Evolutionary conservation across 2,888 invertebrate species (phyloP).

Genomic region (Phalera bucephala): DNA sequence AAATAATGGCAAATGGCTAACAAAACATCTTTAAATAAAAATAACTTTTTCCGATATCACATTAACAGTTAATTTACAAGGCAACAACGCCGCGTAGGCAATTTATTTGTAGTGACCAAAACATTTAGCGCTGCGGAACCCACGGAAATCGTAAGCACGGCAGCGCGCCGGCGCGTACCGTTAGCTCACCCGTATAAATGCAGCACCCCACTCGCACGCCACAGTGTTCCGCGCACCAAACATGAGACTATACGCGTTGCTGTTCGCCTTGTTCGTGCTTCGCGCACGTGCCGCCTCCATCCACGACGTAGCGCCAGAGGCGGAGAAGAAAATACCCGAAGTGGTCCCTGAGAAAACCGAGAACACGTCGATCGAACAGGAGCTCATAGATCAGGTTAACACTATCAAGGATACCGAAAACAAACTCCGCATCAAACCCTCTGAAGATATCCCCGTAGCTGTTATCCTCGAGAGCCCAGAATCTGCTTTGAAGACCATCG

Average conservation of each 20-base stretch:
- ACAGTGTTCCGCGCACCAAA: slow-evolving; percentile 50
- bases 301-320: slow-evolving; percentile 25
- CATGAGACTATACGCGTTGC: slow-evolving; percentile 69
- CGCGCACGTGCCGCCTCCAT: slow-evolving; percentile 59
- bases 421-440: slow-evolving; percentile 41
- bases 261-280: slow-evolving; percentile 53
- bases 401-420: slow-evolving; percentile 51
- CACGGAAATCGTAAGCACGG: slow-evolving; percentile 55
- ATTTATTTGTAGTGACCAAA: slow-evolving; percentile 64
- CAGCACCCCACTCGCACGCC: slow-evolving; percentile 40
- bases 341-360: slow-evolving; percentile 35
- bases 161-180: slow-evolving; percentile 53
- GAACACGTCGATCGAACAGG: slow-evolving; percentile 43
- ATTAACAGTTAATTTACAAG: slow-evolving; percentile 30
- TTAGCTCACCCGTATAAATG: slow-evolving; percentile 70
- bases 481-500: slow-evolving; percentile 32
- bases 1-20: no score
- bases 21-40: no score
- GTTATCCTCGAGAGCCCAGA: slow-evolving; percentile 51
- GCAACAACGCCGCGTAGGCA: slow-evolving; percentile 33
- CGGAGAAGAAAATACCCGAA: slow-evolving; percentile 32
- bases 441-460: slow-evolving; percentile 56
- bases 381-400: slow-evolving; percentile 44
- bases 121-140: slow-evolving; percentile 53
- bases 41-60: no score